Evolutionary conservation across 2,888 invertebrate genomes (phyloP), one percentile per base, ranked within the genome.

Genomic region (Panzeria rudis): DNA sequence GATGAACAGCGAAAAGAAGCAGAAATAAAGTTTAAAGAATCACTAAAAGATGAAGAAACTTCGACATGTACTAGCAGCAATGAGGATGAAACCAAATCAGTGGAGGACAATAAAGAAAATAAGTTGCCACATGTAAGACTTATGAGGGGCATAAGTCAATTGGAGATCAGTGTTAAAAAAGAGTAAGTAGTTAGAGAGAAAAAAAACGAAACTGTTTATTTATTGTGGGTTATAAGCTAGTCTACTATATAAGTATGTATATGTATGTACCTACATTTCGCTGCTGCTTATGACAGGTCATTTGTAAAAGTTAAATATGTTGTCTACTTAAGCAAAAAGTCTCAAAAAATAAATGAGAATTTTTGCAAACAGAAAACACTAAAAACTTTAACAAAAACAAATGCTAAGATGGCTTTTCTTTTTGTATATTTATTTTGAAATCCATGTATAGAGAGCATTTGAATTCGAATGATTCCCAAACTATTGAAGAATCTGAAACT

Each of bases 131-230:
- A 52, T 1, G 90, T 88, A 1, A 68, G 83, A 15, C 78, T 92
- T 41, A 52, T 89, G 13, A 90, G 93, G 3, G 92, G 92, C 47
- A 89, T 91, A 56, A 92, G 92, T 85, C 91, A 92, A 41, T 68
- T 90, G 71, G 90, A 91, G 38, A 84, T 92, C 78, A 89, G 89
- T n/a, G 87, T 90, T 2, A 92, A 89, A 79, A 89, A 89, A 86
- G 88, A 90, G 93, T 93, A 91, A 92, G 93, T 92, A 75, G 3
- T 47, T 35, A 52, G 13, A n/a, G 35, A 8, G 7, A 25, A 69
- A 54, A 3, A 13, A 41, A 41, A 13, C 5, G 15, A 41, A 41
- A 8, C 4, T 15, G n/a, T 44, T 15, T 44, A 44, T 11, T 13
- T 38, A 11, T 13, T 38, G 13, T 38, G 11, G 3, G 9, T 13